Percentiles rank a stretch among this genome's conserved stretches.
Conservation (phyloP, 30 jellyfish, hydroid and myxozoan species). For the Hydractinia symbiolongicarpus region DNA sequence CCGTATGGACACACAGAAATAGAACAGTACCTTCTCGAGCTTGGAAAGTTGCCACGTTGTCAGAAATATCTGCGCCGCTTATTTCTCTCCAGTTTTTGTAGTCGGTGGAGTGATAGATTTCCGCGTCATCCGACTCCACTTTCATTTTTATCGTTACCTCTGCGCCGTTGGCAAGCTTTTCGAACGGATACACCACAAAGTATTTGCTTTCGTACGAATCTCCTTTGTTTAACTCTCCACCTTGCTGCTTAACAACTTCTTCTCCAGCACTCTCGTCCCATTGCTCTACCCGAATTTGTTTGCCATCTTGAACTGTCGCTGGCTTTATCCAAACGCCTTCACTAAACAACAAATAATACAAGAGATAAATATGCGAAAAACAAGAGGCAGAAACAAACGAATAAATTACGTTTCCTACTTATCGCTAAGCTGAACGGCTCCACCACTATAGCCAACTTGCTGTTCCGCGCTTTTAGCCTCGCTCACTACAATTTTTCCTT, state of each 20-base stretch:
- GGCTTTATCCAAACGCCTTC: constrained; percentile 33
- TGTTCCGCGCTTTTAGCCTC: constrained; percentile 28
- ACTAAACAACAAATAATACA: background rate
- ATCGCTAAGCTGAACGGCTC: constrained; percentile 41
- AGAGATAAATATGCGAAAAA: background rate
- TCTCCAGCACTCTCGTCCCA: constrained; percentile 35
- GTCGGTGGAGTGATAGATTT: constrained; percentile 63
- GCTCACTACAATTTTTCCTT: constrained; percentile 62
- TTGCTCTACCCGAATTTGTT: constrained; percentile 9
- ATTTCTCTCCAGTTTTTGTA: constrained; percentile 55
- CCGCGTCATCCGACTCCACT: constrained; percentile 33
- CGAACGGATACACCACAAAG: constrained; percentile 62
- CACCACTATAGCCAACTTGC: constrained; percentile 83
- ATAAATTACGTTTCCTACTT: constrained; percentile 31
- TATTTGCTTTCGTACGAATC: constrained; percentile 59
- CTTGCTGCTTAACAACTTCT: background rate
- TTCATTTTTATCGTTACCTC: constrained; percentile 62
- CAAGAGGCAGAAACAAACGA: background rate
- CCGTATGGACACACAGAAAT: too few relatives aligned
- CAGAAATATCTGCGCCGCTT: constrained; percentile 33
- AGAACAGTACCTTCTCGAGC: constrained; percentile 43
- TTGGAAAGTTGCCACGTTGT: constrained; percentile 46
- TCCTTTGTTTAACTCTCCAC: constrained; percentile 42
- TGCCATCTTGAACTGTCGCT: background rate
- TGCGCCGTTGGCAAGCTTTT: constrained; percentile 45